These are phyloP conservation scores for Heliconius cydno DNA, from an alignment of 2,888 invertebrate species.

Conservation along the genomic window DNA sequence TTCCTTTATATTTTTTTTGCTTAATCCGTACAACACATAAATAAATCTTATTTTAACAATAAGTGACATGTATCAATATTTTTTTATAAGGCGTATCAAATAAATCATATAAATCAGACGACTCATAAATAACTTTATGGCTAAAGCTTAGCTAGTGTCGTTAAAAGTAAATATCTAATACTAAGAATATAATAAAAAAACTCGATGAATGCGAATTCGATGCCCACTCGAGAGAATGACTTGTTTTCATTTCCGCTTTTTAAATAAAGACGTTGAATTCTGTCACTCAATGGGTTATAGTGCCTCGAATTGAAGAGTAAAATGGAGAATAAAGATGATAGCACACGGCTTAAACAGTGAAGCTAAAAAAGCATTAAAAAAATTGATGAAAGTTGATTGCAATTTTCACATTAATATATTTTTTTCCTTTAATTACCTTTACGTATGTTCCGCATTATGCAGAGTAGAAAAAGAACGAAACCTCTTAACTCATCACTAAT, in stretches of 20 bases:
- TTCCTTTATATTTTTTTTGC: too few relatives aligned
- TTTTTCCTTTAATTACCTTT: too few relatives aligned
- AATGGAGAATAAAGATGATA: background rate
- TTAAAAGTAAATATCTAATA: background rate
- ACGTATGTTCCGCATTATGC: too few relatives aligned
- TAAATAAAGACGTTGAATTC: too few relatives aligned
- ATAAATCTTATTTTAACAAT: slow-evolving; percentile 5
- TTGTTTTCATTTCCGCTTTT: too few relatives aligned
- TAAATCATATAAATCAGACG: background rate
- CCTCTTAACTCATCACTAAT: too few relatives aligned
- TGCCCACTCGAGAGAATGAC: too few relatives aligned
- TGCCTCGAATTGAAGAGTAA: background rate
- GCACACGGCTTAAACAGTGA: background rate
- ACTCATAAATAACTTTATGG: background rate
- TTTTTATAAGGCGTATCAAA: background rate
- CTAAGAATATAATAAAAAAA: background rate
- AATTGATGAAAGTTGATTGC: too few relatives aligned
- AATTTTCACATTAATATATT: background rate
- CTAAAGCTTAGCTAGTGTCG: background rate
- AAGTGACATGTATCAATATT: background rate
- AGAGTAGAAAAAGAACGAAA: too few relatives aligned
- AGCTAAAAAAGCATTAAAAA: too few relatives aligned
- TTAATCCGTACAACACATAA: background rate
- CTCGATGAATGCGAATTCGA: background rate
- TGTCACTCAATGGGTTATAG: too few relatives aligned